phyloP scores from a whole-genome alignment of 2,888 invertebrate species.

The Macrophya alboannulata region DNA sequence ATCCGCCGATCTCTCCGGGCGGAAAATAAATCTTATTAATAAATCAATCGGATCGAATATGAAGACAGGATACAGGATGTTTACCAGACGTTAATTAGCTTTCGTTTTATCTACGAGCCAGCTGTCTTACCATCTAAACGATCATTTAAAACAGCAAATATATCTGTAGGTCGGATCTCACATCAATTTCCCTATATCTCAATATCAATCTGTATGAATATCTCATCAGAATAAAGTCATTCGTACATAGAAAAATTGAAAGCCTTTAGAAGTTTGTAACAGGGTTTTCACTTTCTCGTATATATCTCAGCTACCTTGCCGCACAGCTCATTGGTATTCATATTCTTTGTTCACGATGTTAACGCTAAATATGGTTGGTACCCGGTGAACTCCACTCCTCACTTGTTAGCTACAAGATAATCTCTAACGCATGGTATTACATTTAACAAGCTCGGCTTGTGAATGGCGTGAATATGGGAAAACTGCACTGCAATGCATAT shows the following conservation, averaged over 20 bases:
- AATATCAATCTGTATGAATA: not conserved
- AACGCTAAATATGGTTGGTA: slow-evolving; percentile 46
- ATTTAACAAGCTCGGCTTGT: not conserved
- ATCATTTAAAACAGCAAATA: not conserved
- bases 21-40: not conserved
- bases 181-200: not conserved
- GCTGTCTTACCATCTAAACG: not conserved
- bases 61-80: not conserved
- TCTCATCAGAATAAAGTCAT: not conserved
- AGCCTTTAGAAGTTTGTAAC: not conserved
- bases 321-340: slow-evolving; percentile 38
- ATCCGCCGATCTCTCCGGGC: not conserved
- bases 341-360: slow-evolving; percentile 50
- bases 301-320: not conserved
- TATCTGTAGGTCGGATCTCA: not conserved
- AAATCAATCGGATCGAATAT: not conserved
- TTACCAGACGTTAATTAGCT: not conserved
- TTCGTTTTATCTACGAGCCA: not conserved
- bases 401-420: not conserved
- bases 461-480: not conserved
- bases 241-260: not conserved
- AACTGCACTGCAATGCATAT: not conserved
- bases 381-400: not conserved
- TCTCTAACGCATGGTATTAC: not conserved
- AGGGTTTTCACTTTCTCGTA: slow-evolving; percentile 47